Evolutionary conservation across 2,888 invertebrate species (phyloP).

Genomic region (Cistogaster globosa): DNA sequence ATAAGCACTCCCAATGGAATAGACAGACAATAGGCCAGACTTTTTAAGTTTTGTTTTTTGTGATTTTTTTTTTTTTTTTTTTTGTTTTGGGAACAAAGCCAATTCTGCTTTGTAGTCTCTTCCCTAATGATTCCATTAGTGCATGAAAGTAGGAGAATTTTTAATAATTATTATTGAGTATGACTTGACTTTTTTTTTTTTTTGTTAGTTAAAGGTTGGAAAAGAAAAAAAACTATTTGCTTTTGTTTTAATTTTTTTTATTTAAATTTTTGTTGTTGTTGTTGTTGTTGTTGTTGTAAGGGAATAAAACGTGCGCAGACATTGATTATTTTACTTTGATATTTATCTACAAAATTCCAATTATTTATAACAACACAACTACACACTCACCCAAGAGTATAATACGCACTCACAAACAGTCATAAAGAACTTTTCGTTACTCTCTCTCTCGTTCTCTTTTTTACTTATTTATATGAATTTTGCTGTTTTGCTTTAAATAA

Average conservation of each 20-base stretch:
- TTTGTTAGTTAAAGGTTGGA: constrained; percentile 2
- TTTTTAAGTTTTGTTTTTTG: constrained; percentile 3
- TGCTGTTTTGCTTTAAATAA: constrained; percentile 3
- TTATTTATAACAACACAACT: neutral
- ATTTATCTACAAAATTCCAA: constrained; percentile 22
- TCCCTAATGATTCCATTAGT: neutral
- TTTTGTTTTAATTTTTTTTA: neutral
- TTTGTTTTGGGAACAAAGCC: too few species aligned
- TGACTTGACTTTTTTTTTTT: constrained; percentile 7
- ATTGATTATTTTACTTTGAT: constrained; percentile 49
- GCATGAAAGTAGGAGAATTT: neutral
- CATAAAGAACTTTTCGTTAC: too few species aligned
- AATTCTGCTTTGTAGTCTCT: constrained; percentile 20
- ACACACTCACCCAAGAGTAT: neutral
- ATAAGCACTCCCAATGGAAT: constrained; percentile 29
- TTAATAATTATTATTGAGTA: neutral
- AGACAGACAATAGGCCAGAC: constrained; percentile 52
- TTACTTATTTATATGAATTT: constrained; percentile 11
- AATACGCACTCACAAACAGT: neutral
- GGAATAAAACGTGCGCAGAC: constrained; percentile 67
- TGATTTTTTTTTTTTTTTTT: neutral
- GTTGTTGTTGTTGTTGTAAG: constrained; percentile 35
- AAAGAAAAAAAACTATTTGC: constrained; percentile 2
- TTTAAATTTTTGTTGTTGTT: neutral
- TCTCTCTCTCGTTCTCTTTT: neutral